Percentiles rank a stretch among this genome's conserved stretches.
These are phyloP conservation scores for Protaetia brevitarsis DNA, from an alignment of 1,140 invertebrate genomes.

Conservation along the genomic window DNA sequence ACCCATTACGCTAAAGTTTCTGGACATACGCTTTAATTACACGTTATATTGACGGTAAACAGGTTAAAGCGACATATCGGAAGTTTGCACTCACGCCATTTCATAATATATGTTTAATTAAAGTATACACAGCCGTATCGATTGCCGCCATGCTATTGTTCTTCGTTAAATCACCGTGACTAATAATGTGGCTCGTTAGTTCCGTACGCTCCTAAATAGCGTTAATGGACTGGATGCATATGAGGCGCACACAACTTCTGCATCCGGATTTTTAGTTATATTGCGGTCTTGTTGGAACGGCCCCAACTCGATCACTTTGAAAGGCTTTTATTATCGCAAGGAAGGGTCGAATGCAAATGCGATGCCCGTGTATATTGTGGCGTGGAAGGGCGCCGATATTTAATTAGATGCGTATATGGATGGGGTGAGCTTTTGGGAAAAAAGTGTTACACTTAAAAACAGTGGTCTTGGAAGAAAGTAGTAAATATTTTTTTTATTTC, in stretches of 20 bases:
- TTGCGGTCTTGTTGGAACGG: background rate
- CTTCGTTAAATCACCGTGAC: conserved; percentile 1
- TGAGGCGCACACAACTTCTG: background rate
- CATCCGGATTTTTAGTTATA: conserved; percentile 11
- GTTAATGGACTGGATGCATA: conserved; percentile 7
- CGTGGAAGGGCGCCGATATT: too few species aligned
- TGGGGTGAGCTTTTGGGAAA: too few species aligned
- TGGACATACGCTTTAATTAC: background rate
- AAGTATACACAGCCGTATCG: background rate
- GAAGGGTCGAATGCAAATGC: too few species aligned
- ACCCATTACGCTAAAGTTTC: background rate
- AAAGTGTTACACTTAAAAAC: too few species aligned
- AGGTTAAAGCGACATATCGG: conserved; percentile 7
- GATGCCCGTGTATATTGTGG: too few species aligned
- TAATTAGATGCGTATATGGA: too few species aligned
- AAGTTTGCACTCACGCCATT: background rate
- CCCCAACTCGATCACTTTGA: background rate
- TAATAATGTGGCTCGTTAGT: conserved; percentile 12
- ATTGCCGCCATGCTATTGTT: background rate
- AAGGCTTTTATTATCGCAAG: too few species aligned
- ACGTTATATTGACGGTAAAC: background rate
- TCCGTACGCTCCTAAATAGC: conserved; percentile 5
- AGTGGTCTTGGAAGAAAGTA: too few species aligned
- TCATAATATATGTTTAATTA: conserved; percentile 18
- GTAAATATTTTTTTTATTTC: too few species aligned